Evolutionary conservation across 2,888 invertebrate species (phyloP).

Genomic region (Artemia sinica): DNA sequence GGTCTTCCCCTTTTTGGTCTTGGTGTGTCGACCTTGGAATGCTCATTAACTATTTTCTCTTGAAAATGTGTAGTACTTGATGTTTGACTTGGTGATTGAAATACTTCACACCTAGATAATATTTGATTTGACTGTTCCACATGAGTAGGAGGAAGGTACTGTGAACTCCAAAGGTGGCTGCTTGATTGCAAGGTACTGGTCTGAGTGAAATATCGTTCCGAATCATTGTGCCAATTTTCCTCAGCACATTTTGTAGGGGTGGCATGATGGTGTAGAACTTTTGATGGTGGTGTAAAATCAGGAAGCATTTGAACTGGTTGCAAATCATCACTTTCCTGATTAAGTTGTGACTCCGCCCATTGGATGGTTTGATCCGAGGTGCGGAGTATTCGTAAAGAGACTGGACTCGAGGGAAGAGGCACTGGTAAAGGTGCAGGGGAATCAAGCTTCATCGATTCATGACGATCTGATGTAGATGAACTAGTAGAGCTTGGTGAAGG

Average conservation of each 20-base stretch:
- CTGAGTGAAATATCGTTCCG: neutral
- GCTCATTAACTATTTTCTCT: neutral
- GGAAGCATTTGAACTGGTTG: neutral
- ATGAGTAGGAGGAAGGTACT: conserved; percentile 10
- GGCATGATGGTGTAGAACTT: conserved; percentile 6
- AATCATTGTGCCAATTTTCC: neutral
- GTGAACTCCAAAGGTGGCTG: neutral
- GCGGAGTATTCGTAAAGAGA: neutral
- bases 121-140: neutral
- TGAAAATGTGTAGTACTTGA: neutral
- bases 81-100: neutral
- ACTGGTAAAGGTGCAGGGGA: neutral
- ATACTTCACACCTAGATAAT: neutral
- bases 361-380: neutral
- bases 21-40: neutral
- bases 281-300: neutral
- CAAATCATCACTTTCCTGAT: neutral
- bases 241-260: neutral
- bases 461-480: conserved; percentile 2
- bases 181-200: neutral
- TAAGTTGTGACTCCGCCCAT: conserved; percentile 5
- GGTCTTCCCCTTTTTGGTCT: conserved; percentile 3
- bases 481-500: conserved; percentile 4
- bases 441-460: neutral
- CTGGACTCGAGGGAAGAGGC: neutral